Base-by-base conservation (phyloP, 2,113 vertebrate genomes). In the Ochotona princeps region DNA sequence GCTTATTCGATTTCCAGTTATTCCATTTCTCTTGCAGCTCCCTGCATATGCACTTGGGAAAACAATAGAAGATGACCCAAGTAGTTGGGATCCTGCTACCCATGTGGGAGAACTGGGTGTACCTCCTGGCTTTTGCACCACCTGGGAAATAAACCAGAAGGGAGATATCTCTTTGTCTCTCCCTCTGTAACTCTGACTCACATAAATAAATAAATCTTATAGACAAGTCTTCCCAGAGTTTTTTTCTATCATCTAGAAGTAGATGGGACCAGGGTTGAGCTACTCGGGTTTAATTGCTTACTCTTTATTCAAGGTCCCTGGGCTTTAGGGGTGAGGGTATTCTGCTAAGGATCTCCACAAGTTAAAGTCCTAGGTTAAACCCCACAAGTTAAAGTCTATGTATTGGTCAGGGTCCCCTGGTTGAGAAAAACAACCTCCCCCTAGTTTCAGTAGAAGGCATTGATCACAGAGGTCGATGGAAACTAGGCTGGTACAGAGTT, bases 271-370 rank as follows among this genome's bases (percentile, higher is more conserved):
- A 32, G 75, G 17, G 54, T 85, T 61, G 32, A 66, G 30, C 80
- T 72, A 88, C 35, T 75, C 32, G 83, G 15, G 49, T 49, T 87
- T 79, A 66, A 60, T 95, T 83, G 51, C 70, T 87, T 70, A 54
- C 72, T 91, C 7, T 86, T 87, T 88, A 32, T 96, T 35, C 89
- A 14, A 67, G 61, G 2, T 87, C 51, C 20, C 35, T 6, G 10
- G 61, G 11, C 35, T 54, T n/a, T 83, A 23, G 8, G 38, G 38
- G 44, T 60, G 57, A 44, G 17, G 17, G 32, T 21, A 30, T 0
- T 49, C 69, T 89, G 18, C n/a, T 54, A 4, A 66, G 30, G 14
- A 11, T 92, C 75, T 83, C 10, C 5, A 8, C 7, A 74, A 49
- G 32, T 35, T 47, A 47, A 25, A 47, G 14, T 10, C 32, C n/a